These are phyloP conservation scores for Drosophila conformis DNA, from an alignment of 2,888 invertebrate species.

Conservation along the genomic window DNA sequence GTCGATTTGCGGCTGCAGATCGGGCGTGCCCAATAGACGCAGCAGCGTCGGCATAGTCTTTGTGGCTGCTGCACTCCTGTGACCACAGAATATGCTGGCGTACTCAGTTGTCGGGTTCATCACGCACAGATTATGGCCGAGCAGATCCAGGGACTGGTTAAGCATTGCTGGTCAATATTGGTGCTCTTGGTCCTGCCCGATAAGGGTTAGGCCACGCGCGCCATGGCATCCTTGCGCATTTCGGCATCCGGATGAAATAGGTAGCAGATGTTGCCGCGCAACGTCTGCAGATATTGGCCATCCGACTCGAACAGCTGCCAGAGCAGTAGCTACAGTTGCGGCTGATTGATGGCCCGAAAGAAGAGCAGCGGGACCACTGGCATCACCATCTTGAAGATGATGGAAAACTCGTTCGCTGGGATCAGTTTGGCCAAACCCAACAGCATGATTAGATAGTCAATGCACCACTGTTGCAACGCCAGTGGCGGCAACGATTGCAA, in stretches of 20 bases:
- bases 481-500: not conserved
- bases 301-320: conserved; percentile 80
- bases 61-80: conserved; percentile 10
- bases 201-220: conserved; percentile 73
- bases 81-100: conserved; percentile 66
- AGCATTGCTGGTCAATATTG: conserved; percentile 64
- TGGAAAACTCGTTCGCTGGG: too few relatives aligned
- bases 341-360: conserved; percentile 45
- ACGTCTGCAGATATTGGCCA: conserved; percentile 50
- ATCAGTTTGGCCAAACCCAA: conserved; percentile 71
- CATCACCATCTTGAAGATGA: conserved; percentile 51
- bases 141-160: conserved; percentile 64
- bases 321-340: conserved; percentile 46
- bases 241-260: conserved; percentile 71
- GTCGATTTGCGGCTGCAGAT: conserved; percentile 81
- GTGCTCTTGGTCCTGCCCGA: conserved; percentile 51
- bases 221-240: conserved; percentile 73
- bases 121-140: conserved; percentile 77
- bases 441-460: conserved; percentile 76
- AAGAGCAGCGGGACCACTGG: conserved; percentile 74
- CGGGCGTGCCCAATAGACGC: conserved; percentile 71
- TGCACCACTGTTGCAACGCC: conserved; percentile 62
- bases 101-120: conserved; percentile 63
- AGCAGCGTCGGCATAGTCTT: conserved; percentile 69
- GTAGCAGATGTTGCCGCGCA: conserved; percentile 80